These are phyloP conservation scores for Oophaga pumilio DNA, from an alignment of 2,113 vertebrate genomes.

Conservation along the genomic window DNA sequence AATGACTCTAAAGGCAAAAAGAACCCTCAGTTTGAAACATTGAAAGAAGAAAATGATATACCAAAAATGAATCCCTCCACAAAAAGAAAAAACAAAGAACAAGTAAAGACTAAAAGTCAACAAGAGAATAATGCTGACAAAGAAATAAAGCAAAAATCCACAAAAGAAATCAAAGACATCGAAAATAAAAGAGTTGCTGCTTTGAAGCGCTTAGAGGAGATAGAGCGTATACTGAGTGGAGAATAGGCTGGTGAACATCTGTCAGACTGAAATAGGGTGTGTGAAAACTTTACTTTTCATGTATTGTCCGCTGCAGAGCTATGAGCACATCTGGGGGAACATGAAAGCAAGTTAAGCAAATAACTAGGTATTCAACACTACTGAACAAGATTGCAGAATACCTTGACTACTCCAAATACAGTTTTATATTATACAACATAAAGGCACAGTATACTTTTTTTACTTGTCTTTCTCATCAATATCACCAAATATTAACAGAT, in stretches of 20 bases:
- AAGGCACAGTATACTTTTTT: constrained; percentile 21
- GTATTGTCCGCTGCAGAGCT: constrained; percentile 4
- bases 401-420: constrained; percentile 3
- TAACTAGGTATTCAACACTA: constrained; percentile 26
- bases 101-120: constrained; percentile 69
- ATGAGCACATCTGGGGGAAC: constrained; percentile 14
- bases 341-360: constrained; percentile 30
- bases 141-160: constrained; percentile 82
- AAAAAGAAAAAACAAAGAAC: constrained; percentile 65
- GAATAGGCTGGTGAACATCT: constrained; percentile 75
- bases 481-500: not conserved
- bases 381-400: constrained; percentile 24
- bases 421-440: constrained; percentile 37
- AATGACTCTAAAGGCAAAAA: constrained; percentile 59
- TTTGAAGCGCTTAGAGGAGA: constrained; percentile 96
- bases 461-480: constrained; percentile 12
- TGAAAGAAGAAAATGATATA: constrained; percentile 73
- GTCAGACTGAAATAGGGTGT: constrained; percentile 20
- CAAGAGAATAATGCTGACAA: constrained; percentile 73
- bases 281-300: constrained; percentile 9
- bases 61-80: constrained; percentile 72
- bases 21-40: constrained; percentile 64
- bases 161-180: constrained; percentile 93
- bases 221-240: constrained; percentile 94
- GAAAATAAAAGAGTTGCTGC: constrained; percentile 95